Evolutionary conservation across 2,888 invertebrate species (phyloP).

Genomic region (Orchestes rusci): DNA sequence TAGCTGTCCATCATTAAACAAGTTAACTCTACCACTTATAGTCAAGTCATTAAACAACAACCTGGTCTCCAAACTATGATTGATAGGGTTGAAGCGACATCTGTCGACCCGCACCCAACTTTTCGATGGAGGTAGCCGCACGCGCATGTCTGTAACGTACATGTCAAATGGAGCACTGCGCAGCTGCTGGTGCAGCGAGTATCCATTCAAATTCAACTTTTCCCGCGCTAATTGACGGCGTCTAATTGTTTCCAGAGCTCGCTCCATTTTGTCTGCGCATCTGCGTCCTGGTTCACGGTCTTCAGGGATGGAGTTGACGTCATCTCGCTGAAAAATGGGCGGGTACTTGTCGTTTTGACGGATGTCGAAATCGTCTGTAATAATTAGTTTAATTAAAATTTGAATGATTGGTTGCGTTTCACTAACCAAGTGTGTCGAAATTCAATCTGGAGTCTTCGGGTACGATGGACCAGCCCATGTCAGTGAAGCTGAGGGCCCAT

Average conservation of each 20-base stretch:
- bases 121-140: constrained; percentile 58
- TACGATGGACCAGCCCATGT: constrained; percentile 33
- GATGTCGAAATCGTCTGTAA: constrained; percentile 34
- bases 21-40: constrained; percentile 67
- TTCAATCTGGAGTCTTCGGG: constrained; percentile 35
- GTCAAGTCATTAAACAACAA: constrained; percentile 72
- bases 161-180: constrained; percentile 58
- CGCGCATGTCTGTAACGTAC: constrained; percentile 63
- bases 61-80: constrained; percentile 67
- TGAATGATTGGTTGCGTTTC: too few relatives aligned
- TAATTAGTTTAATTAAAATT: too few relatives aligned
- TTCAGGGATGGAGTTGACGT: constrained; percentile 33
- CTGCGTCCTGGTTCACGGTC: constrained; percentile 37
- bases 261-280: constrained; percentile 60
- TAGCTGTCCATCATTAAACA: constrained; percentile 45
- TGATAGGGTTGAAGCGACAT: constrained; percentile 68
- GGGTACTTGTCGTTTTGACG: constrained; percentile 43
- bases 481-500: constrained; percentile 39
- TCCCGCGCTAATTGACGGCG: constrained; percentile 49
- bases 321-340: constrained; percentile 35
- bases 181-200: constrained; percentile 57
- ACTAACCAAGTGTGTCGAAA: constrained; percentile 19
- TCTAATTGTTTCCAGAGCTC: constrained; percentile 57
- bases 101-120: constrained; percentile 67
- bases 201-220: constrained; percentile 52